Base-by-base conservation (phyloP, 2,888 invertebrate species). In the Drosophila sordidula region DNA sequence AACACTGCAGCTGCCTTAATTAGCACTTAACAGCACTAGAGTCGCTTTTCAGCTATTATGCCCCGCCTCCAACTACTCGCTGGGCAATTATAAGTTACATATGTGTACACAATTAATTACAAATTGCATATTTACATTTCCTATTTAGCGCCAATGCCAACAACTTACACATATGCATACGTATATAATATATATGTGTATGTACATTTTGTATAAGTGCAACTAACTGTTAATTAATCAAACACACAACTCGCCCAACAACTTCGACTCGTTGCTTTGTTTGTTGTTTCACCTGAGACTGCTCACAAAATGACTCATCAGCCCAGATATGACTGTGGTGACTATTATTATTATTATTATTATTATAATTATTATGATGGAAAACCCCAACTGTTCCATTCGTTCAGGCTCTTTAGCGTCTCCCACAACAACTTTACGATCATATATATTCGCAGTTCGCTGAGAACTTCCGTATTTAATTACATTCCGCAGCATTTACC, bases 401-500 rank as follows among this genome's bases (percentile, higher is more conserved):
- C 29, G 52, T 6, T 32, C 18, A 32, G n/a, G 16, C 52, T 39
- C 39, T 34, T 41, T 26, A 22, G 16, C 36, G 25, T 45, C 42
- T 22, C 36, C 52, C 42, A 29, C 47, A 47, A 18, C 46, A 65
- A n/a, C 49, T 14, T n/a, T 51, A 25, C 34, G 18, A 6, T 39
- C 47, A 45, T 62, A 50, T 50, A 46, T 46, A 52, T 50, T 49
- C 51, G 49, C 50, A 55, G 44, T 54, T 51, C 32, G 51, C 45
- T 36, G 22, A 67, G 58, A 63, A 61, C 65, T 65, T 74, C 56
- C 73, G 65, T 59, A 54, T 70, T 63, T 74, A 68, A 77, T 77
- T 77, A 68, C 74, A 74, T 50, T 73, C 47, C 16, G 44, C 38
- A 39, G 46, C 44, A 56, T 54, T 55, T 59, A 49, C 56, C 56